These are phyloP conservation scores for Cataglyphis livida DNA, from an alignment of 2,888 invertebrate species.

Conservation along the genomic window DNA sequence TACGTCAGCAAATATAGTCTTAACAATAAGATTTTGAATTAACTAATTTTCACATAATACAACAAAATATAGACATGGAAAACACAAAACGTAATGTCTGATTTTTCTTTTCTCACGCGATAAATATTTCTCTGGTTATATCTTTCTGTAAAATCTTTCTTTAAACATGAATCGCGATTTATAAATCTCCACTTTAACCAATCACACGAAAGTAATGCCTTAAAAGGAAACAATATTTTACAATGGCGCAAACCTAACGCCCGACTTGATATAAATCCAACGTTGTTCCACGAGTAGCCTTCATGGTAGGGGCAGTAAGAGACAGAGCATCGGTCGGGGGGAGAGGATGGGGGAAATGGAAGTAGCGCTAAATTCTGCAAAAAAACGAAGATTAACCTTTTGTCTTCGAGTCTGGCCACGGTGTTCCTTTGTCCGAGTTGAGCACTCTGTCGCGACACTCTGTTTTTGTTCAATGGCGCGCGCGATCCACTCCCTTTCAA, in stretches of 20 bases:
- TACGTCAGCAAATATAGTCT: not conserved
- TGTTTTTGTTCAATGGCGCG: slow-evolving; percentile 80
- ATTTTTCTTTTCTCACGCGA: not conserved
- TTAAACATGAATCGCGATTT: not conserved
- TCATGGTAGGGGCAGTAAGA: not conserved
- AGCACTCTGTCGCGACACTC: slow-evolving; percentile 84
- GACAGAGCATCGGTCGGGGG: slow-evolving; percentile 13
- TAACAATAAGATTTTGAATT: slow-evolving; percentile 1
- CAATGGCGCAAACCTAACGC: slow-evolving; percentile 36
- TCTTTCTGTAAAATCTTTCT: not conserved
- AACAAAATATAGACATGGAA: not conserved
- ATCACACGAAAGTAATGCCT: not conserved
- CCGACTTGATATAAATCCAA: slow-evolving; percentile 62
- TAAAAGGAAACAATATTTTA: slow-evolving; percentile 19
- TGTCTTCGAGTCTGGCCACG: slow-evolving; percentile 79
- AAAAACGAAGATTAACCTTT: slow-evolving; percentile 84
- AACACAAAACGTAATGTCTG: not conserved
- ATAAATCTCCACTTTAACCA: slow-evolving; percentile 19
- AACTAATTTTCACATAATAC: not conserved
- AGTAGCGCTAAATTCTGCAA: slow-evolving; percentile 77
- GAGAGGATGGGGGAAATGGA: slow-evolving; percentile 21
- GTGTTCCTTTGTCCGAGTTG: slow-evolving; percentile 82
- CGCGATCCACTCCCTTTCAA: slow-evolving; percentile 51
- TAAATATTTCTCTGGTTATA: not conserved
- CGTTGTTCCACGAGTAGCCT: slow-evolving; percentile 51